These are phyloP conservation scores for Tyria jacobaeae DNA, from an alignment of 2,888 invertebrate species.

Conservation along the genomic window DNA sequence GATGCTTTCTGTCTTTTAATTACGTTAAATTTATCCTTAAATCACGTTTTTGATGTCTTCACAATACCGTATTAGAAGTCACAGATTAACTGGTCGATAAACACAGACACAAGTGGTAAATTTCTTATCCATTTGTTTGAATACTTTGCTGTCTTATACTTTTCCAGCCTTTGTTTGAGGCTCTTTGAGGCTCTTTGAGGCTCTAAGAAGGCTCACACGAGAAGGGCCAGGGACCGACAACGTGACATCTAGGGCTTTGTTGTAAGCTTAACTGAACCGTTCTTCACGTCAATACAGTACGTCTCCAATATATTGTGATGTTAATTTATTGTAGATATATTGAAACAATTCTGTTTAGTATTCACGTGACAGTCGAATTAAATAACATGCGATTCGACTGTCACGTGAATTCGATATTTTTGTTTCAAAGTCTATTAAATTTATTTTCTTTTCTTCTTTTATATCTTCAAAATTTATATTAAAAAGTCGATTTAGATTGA, in stretches of 20 bases:
- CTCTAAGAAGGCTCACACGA: constrained; percentile 18
- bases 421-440: too few species aligned
- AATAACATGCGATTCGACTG: too few species aligned
- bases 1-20: too few species aligned
- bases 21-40: not conserved
- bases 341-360: too few species aligned
- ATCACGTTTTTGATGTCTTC: not conserved
- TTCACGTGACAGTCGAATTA: too few species aligned
- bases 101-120: not conserved
- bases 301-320: constrained; percentile 26
- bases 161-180: constrained; percentile 38
- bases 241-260: constrained; percentile 38
- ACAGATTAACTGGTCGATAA: not conserved
- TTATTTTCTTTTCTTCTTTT: too few species aligned
- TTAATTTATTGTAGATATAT: constrained; percentile 19
- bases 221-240: constrained; percentile 22
- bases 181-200: too few species aligned
- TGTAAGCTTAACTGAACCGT: constrained; percentile 29
- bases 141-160: constrained; percentile 25
- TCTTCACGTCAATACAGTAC: constrained; percentile 13
- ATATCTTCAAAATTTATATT: too few species aligned
- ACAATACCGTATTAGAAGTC: not conserved
- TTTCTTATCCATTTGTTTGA: not conserved
- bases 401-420: too few species aligned
- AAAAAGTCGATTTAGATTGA: too few species aligned